Percentiles rank a stretch among this genome's conserved stretches.
Evolutionary conservation across 2,797 vertebrate species (phyloP).

Genomic region (Paedocypris micromegethes): DNA sequence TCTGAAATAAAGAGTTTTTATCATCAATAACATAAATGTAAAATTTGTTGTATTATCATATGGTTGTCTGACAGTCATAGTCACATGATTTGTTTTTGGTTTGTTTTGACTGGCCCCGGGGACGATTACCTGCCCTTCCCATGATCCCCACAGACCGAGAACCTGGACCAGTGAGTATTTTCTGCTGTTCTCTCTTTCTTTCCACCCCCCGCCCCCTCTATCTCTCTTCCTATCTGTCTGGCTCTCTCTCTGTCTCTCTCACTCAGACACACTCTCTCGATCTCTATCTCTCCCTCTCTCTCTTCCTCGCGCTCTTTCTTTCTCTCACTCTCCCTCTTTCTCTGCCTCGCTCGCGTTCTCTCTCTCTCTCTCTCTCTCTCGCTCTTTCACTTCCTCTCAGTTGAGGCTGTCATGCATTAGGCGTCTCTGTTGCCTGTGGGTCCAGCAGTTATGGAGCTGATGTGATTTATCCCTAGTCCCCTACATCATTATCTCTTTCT

Average conservation of each 20-base stretch:
- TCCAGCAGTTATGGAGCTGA: constrained; percentile 58
- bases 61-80: constrained; percentile 14
- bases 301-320: no score
- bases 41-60: not conserved
- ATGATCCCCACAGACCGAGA: constrained; percentile 76
- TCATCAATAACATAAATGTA: constrained; percentile 5
- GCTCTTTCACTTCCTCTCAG: constrained; percentile 24
- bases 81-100: constrained; percentile 54
- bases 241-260: constrained; percentile 18
- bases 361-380: constrained; percentile 1
- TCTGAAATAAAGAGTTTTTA: not conserved
- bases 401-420: constrained; percentile 55
- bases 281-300: no score
- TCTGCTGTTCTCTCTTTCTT: not conserved
- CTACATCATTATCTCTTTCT: constrained; percentile 26
- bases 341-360: not conserved
- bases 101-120: constrained; percentile 54
- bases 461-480: constrained; percentile 63
- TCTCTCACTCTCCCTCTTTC: no score
- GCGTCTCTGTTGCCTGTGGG: constrained; percentile 62
- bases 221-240: not conserved
- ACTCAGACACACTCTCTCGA: no score
- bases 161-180: constrained; percentile 81
- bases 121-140: constrained; percentile 48
- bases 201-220: no score